Evolutionary conservation across 2,113 vertebrate species (phyloP), one percentile per base, ranked within the genome.

Genomic region (Micromys minutus): DNA sequence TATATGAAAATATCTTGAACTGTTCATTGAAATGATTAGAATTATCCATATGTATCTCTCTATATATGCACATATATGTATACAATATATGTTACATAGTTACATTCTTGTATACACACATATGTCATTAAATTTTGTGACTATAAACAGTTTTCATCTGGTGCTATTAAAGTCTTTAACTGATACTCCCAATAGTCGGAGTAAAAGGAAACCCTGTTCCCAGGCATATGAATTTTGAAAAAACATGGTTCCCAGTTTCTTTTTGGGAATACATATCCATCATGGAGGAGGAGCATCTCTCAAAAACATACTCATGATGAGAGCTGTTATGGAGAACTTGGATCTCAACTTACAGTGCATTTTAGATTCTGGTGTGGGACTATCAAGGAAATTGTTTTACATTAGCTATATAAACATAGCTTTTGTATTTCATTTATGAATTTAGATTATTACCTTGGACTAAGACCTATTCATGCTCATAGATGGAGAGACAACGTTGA

Each of bases 401-500:
- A 67, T 91, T 80, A 55, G 47, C 74, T 92, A 5, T 61, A n/a
- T 52, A 72, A 92, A 36, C 7, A 79, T 75, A 89, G 89, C 29
- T 83, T 61, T 71, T 34, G n/a, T 63, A 80, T 90, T 77, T 63
- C 3, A 85, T 92, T 94, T 95, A 69, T 91, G 83, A 91, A 96
- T 97, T 89, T 87, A 47, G 71, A 80, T 95, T 94, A 93, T 87
- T 93, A 84, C 96, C 95, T 89, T 87, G 93, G 95, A 93, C 83
- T 69, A 76, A 94, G 92, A 96, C 92, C 83, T 94, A 77, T 72
- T 77, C 93, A 83, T 34, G 31, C 86, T 96, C 95, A 86, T 83
- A 95, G 95, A 94, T 89, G 55, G 91, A 87, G 83, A 96, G 94
- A 95, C 90, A 95, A 91, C 84, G 76, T 97, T 95, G 95, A 96